phyloP scores from a whole-genome alignment of 2,113 vertebrate genomes.

The Hystrix brachyura region DNA sequence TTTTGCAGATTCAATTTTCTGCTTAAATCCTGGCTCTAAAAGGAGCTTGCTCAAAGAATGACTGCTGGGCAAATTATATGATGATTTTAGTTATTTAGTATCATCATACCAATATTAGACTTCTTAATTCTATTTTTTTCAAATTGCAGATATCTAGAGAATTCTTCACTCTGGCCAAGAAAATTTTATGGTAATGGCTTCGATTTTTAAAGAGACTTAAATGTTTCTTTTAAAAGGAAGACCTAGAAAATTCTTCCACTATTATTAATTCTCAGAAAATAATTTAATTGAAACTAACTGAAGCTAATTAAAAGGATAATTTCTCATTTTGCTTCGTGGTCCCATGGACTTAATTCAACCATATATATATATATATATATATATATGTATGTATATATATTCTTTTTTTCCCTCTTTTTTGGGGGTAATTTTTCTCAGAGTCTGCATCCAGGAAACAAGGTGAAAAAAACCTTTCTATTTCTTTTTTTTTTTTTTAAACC shows the following conservation, averaged over 20 bases:
- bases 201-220: slow-evolving; percentile 79
- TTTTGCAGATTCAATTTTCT: slow-evolving; percentile 75
- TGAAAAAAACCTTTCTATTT: slow-evolving; percentile 60
- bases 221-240: slow-evolving; percentile 79
- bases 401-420: slow-evolving; percentile 45
- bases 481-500: not conserved
- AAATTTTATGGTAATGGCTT: slow-evolving; percentile 76
- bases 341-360: slow-evolving; percentile 83
- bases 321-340: slow-evolving; percentile 84
- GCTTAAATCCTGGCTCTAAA: slow-evolving; percentile 72
- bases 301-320: slow-evolving; percentile 85
- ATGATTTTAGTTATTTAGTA: slow-evolving; percentile 77
- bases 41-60: slow-evolving; percentile 60
- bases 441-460: slow-evolving; percentile 55
- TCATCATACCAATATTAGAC: slow-evolving; percentile 64
- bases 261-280: slow-evolving; percentile 85
- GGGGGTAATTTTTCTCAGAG: slow-evolving; percentile 63
- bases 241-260: slow-evolving; percentile 80
- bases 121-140: slow-evolving; percentile 80
- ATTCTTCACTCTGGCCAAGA: slow-evolving; percentile 78
- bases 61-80: slow-evolving; percentile 75
- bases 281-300: slow-evolving; percentile 83
- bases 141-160: slow-evolving; percentile 79
- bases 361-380: slow-evolving; percentile 9
- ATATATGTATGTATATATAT: not conserved